These are phyloP conservation scores for Altica lythri DNA, from an alignment of 2,888 invertebrate species.

Conservation along the genomic window DNA sequence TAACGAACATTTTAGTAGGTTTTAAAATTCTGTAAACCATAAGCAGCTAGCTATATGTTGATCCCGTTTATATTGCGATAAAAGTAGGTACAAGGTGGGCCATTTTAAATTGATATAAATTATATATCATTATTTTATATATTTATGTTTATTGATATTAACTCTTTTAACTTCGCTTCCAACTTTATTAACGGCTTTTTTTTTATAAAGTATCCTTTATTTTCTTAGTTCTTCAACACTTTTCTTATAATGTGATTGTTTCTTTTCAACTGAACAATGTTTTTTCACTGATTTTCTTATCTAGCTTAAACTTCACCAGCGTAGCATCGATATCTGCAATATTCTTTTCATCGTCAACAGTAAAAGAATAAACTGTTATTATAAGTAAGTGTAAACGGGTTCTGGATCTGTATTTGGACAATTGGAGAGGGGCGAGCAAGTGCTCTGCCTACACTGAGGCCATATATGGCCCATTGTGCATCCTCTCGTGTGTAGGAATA, in stretches of 20 bases:
- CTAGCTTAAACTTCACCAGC: too few species aligned
- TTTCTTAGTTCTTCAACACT: too few species aligned
- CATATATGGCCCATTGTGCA: too few species aligned
- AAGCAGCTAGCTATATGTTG: constrained; percentile 9
- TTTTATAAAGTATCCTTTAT: neutral
- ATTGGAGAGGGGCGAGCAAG: too few species aligned
- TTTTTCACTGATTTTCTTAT: too few species aligned
- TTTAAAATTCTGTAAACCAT: constrained; percentile 10
- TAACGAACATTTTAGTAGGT: constrained; percentile 2
- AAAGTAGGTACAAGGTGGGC: constrained; percentile 11
- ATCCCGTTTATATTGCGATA: too few species aligned
- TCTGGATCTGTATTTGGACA: too few species aligned
- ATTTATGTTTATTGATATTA: neutral
- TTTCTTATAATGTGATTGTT: too few species aligned
- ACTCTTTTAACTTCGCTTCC: too few species aligned
- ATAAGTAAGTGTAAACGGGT: constrained; percentile 7
- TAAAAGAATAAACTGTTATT: constrained; percentile 21
- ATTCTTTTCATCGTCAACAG: constrained; percentile 17
- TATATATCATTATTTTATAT: neutral
- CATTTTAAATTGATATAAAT: neutral
- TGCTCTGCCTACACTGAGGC: too few species aligned
- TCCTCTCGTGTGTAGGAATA: too few species aligned
- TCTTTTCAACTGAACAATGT: too few species aligned
- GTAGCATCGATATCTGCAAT: constrained; percentile 27
- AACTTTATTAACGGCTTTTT: neutral